A percentile compares a stretch with the other conserved stretches of the same genome.
Conservation (phyloP, 2,888 invertebrate genomes). For the Lasioglossum lativentre region DNA sequence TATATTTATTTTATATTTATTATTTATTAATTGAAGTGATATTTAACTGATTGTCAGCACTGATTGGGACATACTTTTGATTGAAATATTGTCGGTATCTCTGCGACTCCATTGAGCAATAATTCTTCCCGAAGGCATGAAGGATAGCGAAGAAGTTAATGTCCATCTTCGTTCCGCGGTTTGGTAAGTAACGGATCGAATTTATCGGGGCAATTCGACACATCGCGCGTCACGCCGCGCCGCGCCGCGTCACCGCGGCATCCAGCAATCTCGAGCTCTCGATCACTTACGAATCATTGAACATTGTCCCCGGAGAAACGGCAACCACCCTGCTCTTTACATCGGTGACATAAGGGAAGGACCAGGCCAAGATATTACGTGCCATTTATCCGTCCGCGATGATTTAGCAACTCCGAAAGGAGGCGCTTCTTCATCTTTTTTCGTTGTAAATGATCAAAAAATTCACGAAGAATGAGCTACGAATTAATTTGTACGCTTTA, state of each 20-base stretch:
- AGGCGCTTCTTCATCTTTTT: too few relatives aligned
- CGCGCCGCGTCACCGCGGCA: neutral
- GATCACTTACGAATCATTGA: slow-evolving; percentile 29
- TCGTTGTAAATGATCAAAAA: too few relatives aligned
- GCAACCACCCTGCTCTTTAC: neutral
- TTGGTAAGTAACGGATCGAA: neutral
- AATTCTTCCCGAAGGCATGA: neutral
- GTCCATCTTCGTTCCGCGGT: neutral
- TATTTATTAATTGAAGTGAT: too few relatives aligned
- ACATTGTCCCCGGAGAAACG: neutral
- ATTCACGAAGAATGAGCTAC: too few relatives aligned
- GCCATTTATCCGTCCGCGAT: slow-evolving; percentile 27
- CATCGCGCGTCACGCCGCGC: too few relatives aligned
- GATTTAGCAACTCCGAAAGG: slow-evolving; percentile 29
- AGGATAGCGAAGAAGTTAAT: neutral
- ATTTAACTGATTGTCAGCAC: too few relatives aligned
- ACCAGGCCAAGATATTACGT: slow-evolving; percentile 14
- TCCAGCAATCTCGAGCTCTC: neutral
- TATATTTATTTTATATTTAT: too few relatives aligned
- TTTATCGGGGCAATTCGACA: slow-evolving; percentile 10
- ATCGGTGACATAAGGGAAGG: too few relatives aligned
- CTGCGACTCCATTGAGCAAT: neutral
- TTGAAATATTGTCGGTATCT: neutral
- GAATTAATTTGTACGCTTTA: too few relatives aligned
- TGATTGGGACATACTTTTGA: too few relatives aligned